Evolutionary conservation across 2,797 vertebrate species (phyloP).

Genomic region (Kryptopterus vitreolus): DNA sequence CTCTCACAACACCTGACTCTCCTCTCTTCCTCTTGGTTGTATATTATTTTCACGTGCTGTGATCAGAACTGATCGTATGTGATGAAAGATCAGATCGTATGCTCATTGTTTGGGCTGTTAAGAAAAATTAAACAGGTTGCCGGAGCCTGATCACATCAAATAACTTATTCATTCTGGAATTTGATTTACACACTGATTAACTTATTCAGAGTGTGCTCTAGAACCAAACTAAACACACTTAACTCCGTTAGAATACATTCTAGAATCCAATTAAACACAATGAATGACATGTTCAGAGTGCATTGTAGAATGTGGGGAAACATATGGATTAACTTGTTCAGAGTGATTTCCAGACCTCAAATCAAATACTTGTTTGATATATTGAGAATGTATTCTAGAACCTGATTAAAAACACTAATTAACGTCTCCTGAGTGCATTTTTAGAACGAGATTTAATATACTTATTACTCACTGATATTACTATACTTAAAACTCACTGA

Average conservation of each 20-base stretch:
- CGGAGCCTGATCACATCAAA: no score
- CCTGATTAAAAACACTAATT: background rate
- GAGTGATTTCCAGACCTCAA: no score
- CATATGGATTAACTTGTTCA: background rate
- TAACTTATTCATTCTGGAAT: no score
- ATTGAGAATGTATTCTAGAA: background rate
- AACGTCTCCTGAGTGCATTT: background rate
- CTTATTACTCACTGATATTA: no score
- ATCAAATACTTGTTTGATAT: no score
- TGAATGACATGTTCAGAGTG: background rate
- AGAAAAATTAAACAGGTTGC: background rate
- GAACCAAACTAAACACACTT: background rate
- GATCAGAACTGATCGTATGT: no score
- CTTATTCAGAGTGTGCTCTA: background rate
- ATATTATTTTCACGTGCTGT: background rate
- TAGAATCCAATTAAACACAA: background rate
- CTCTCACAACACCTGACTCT: background rate
- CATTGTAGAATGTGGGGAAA: no score
- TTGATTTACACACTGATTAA: background rate
- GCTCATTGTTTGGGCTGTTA: background rate
- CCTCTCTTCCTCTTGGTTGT: background rate
- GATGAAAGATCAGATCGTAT: background rate
- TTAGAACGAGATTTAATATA: no score
- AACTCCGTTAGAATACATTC: background rate
- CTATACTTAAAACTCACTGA: no score